These are phyloP conservation scores for Metaphire vulgaris DNA, from an alignment of 1,140 invertebrate genomes.

Conservation along the genomic window DNA sequence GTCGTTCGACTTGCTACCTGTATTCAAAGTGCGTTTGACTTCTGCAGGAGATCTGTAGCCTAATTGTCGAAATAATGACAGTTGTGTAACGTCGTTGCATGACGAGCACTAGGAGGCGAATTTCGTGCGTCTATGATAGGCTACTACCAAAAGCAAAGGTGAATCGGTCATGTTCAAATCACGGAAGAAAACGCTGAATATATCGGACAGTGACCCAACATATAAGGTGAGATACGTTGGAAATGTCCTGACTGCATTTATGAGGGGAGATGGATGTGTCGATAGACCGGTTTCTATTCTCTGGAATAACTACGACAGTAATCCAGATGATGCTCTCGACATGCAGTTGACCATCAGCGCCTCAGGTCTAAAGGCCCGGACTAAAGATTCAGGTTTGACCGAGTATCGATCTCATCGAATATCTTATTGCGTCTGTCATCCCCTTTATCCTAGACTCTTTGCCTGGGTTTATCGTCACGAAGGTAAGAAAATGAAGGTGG, in stretches of 20 bases:
- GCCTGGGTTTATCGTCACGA: slow-evolving; percentile 80
- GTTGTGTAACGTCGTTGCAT: too few relatives aligned
- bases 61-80: too few relatives aligned
- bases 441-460: slow-evolving; percentile 76
- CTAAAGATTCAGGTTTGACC: slow-evolving; percentile 91
- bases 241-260: slow-evolving; percentile 95
- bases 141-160: too few relatives aligned
- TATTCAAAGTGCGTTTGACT: too few relatives aligned
- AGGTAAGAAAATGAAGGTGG: slow-evolving; percentile 63
- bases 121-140: too few relatives aligned
- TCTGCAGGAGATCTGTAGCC: too few relatives aligned
- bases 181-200: slow-evolving; percentile 55
- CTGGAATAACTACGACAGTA: slow-evolving; percentile 81
- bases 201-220: slow-evolving; percentile 84
- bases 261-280: slow-evolving; percentile 89
- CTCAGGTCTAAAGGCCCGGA: slow-evolving; percentile 85
- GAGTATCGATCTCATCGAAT: slow-evolving; percentile 79
- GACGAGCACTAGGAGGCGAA: too few relatives aligned
- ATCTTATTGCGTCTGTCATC: slow-evolving; percentile 82
- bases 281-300: slow-evolving; percentile 90
- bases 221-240: slow-evolving; percentile 93
- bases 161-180: not conserved
- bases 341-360: slow-evolving; percentile 90
- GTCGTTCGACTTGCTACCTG: too few relatives aligned
- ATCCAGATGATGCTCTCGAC: slow-evolving; percentile 55